These are phyloP conservation scores for Melipona bicolor DNA, from an alignment of 2,888 invertebrate genomes.

Conservation along the genomic window DNA sequence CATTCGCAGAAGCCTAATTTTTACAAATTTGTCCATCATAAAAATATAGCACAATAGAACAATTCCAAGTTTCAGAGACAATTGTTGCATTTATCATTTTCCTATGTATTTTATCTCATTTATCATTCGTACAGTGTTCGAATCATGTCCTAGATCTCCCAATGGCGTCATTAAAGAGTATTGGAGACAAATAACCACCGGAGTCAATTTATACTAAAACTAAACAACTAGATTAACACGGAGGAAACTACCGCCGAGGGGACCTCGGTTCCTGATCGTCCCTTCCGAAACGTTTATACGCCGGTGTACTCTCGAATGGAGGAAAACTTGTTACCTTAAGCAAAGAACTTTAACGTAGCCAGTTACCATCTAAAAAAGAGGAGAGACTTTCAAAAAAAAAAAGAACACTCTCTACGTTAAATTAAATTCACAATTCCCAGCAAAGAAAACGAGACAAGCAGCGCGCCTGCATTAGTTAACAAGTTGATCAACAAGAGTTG, in stretches of 20 bases:
- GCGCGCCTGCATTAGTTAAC: slow-evolving; percentile 46
- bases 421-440: not conserved
- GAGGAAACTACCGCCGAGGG: not conserved
- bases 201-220: not conserved
- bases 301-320: not conserved
- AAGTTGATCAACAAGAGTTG: slow-evolving; percentile 48
- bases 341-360: not conserved
- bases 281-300: not conserved
- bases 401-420: not conserved
- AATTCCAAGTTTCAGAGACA: too few relatives aligned
- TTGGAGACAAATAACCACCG: not conserved
- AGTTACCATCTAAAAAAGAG: not conserved
- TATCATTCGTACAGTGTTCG: too few relatives aligned
- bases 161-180: not conserved
- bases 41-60: too few relatives aligned
- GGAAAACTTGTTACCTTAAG: not conserved
- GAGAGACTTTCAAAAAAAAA: not conserved
- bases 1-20: too few relatives aligned
- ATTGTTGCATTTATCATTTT: too few relatives aligned
- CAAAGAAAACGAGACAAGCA: not conserved
- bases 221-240: not conserved
- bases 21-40: too few relatives aligned
- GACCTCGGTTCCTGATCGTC: not conserved
- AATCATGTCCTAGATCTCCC: too few relatives aligned
- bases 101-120: too few relatives aligned